These are phyloP conservation scores for Fulica atra DNA, from an alignment of 2,113 vertebrate species.

Conservation along the genomic window DNA sequence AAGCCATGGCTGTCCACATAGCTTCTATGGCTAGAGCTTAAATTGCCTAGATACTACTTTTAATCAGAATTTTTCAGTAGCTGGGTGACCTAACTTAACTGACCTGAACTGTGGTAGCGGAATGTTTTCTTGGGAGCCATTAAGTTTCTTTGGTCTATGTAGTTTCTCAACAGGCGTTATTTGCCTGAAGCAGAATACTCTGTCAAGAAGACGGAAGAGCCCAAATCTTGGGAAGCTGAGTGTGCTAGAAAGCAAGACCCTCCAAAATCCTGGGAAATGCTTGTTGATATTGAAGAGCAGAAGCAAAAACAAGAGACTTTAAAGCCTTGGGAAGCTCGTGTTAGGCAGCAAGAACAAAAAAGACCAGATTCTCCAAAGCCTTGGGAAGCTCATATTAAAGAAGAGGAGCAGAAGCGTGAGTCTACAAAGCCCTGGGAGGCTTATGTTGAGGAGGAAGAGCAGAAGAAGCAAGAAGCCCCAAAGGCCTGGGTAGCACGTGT, in stretches of 20 bases:
- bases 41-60: neutral
- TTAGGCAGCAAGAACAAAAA: slow-evolving; percentile 63
- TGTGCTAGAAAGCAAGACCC: slow-evolving; percentile 80
- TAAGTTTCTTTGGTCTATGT: slow-evolving; percentile 68
- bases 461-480: slow-evolving; percentile 76
- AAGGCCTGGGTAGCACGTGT: slow-evolving; percentile 81
- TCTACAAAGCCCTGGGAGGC: slow-evolving; percentile 70
- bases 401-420: slow-evolving; percentile 35
- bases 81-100: slow-evolving; percentile 32
- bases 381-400: slow-evolving; percentile 74
- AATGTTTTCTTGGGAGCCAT: slow-evolving; percentile 57
- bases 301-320: slow-evolving; percentile 64
- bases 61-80: neutral
- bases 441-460: slow-evolving; percentile 53
- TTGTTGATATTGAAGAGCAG: slow-evolving; percentile 69
- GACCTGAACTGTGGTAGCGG: slow-evolving; percentile 44
- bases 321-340: slow-evolving; percentile 68
- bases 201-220: slow-evolving; percentile 67
- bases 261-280: slow-evolving; percentile 85
- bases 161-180: slow-evolving; percentile 90
- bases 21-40: neutral
- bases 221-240: slow-evolving; percentile 79
- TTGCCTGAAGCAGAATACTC: slow-evolving; percentile 71
- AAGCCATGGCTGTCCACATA: neutral
- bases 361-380: slow-evolving; percentile 54